These are phyloP conservation scores for Dendroctonus ponderosae DNA, from an alignment of 1,140 invertebrate species.

Conservation along the genomic window DNA sequence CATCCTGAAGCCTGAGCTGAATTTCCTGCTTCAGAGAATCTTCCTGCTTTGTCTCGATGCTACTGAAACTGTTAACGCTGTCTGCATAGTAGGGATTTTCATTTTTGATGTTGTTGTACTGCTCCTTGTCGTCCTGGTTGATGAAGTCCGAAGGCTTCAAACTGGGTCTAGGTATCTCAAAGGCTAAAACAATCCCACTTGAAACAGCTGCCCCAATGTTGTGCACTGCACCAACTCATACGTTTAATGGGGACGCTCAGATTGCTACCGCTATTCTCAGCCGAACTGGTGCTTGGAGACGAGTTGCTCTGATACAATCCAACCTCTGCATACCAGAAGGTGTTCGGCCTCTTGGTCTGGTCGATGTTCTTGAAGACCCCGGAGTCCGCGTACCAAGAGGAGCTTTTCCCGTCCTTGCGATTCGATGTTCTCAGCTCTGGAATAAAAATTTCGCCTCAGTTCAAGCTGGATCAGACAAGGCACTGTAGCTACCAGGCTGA, in stretches of 20 bases:
- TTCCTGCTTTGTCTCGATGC: slow-evolving; percentile 45
- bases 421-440: slow-evolving; percentile 17
- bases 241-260: slow-evolving; percentile 28
- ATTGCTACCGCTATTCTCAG: slow-evolving; percentile 46
- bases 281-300: slow-evolving; percentile 40
- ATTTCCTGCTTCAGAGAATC: slow-evolving; percentile 41
- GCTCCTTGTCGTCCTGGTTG: slow-evolving; percentile 36
- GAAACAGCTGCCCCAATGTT: not conserved
- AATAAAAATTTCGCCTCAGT: not conserved
- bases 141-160: slow-evolving; percentile 30
- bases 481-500: slow-evolving; percentile 7
- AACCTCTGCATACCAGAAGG: slow-evolving; percentile 63
- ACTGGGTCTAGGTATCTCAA: slow-evolving; percentile 27
- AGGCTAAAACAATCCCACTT: slow-evolving; percentile 13
- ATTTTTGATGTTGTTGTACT: slow-evolving; percentile 42
- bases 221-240: no score
- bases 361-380: slow-evolving; percentile 47
- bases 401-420: slow-evolving; percentile 32
- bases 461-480: not conserved
- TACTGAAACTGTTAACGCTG: slow-evolving; percentile 43
- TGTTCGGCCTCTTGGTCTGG: slow-evolving; percentile 39
- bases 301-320: slow-evolving; percentile 60
- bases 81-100: slow-evolving; percentile 42
- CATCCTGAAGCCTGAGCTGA: slow-evolving; percentile 56
- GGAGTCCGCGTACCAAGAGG: slow-evolving; percentile 58